Base-by-base conservation (phyloP, 2,888 invertebrate genomes). In the Harpagoxenus sublaevis region DNA sequence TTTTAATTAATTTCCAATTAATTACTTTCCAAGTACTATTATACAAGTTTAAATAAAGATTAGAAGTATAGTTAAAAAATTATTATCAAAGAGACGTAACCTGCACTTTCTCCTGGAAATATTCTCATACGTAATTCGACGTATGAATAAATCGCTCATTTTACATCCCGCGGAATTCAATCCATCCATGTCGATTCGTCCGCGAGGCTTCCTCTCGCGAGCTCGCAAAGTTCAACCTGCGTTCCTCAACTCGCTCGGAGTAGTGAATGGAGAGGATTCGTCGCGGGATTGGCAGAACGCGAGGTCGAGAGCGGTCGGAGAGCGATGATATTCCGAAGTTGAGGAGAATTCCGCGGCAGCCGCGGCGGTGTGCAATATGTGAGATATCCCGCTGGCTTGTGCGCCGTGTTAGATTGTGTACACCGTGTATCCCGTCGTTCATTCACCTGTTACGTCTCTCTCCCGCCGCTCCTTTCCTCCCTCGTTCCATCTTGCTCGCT, bases 371-470 rank as follows among this genome's bases (percentile, higher is more conserved):
- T 85, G 84, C 88, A 75, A 85, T 89, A 87, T 79, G 77, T 73
- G 79, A 74, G 75, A 81, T 81, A 81, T 84, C 84, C 82, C 57
- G 42, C 77, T 45, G 62, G 78, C 63, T 62, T 82, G 85, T 70
- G 81, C 31, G 74, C 55, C 78, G 55, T 75, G 85, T 84, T 89
- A 85, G 85, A 84, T 88, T 71, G 86, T 78, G 75, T 86, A 79
- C 65, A 55, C 75, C 75, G 86, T 55, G 53, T 55, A 90, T 89
- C 84, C 84, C 86, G 87, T 86, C 89, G 92, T 89, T 91, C 92
- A 91, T 93, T 91, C 91, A 88, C 91, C 90, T 92, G 91, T 86
- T 81, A 66, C 87, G 81, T 85, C 83, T 85, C 88, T 89, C 86
- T 86, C 77, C 83, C 88, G 75, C 87, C 66, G 65, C 42, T 65